Base-by-base conservation (phyloP, 2,797 vertebrate species). In the Malacoctenus gilli region DNA sequence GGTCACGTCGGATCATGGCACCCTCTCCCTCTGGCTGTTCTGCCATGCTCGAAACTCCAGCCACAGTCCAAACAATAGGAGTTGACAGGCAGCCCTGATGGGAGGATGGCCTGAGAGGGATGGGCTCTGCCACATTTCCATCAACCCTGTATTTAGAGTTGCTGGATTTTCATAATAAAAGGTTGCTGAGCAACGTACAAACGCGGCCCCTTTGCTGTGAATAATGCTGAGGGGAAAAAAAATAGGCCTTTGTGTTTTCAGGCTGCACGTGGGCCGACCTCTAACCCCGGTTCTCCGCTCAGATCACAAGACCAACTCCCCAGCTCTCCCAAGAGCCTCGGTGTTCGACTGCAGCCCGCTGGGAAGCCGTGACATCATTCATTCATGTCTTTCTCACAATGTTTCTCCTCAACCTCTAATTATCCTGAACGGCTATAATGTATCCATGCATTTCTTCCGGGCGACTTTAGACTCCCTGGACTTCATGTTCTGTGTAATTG, bases 101-200 rank as follows among this genome's bases (percentile, higher is more conserved):
- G 68, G 79, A 82, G 86, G 77, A 80, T 78, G 71, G 76, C 79
- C 60, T 63, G 69, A 86, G 85, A 87, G 55, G 80, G 78, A 84
- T 68, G 83, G 82, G 65, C 79, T 75, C 41, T 25, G 40, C 87
- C 86, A 74, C 78, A 78, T 70, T 67, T 87, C 57, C 71, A 59
- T 67, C 67, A 89, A 83, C 82, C 86, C 89, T 87, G 80, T 87
- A 89, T 70, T 92, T 91, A 89, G 65, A 77, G 76, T 62, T 79
- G 77, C 82, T 81, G 59, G 47, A 78, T 83, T 86, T 79, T 82
- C 64, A 85, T 89, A 89, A 90, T 89, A 85, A 90, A 87, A 90
- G 89, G 82, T 68, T 53, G 65, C 82, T 68, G 43, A 51, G 82
- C 60, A 83, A 44, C 46, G 25, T 64, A 60, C 76, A 81, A 86